Evolutionary conservation across 2,888 invertebrate species (phyloP), one percentile per base, ranked within the genome.

Genomic region (Tipula lateralis): DNA sequence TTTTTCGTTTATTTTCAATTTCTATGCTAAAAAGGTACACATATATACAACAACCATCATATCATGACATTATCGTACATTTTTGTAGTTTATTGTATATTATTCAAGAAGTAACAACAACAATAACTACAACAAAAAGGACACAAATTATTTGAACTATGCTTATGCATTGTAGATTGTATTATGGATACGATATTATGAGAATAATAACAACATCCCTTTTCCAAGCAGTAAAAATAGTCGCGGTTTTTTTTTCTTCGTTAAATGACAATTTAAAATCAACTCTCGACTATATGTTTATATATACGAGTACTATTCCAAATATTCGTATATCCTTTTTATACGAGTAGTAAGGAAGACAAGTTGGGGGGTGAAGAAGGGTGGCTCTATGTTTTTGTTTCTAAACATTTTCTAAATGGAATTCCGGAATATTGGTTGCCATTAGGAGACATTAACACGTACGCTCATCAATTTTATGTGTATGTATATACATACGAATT

Each of bases 1-100:
- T 66, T 66, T 66, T 66, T 66, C 66, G 66, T 66, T 66, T n/a
- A n/a, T n/a, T 66, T 66, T 66, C 66, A 66, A 66, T 66, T 66
- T 66, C 66, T 66, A 66, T 66, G 66, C 66, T 66, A 66, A 66
- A 66, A 66, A 66, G 66, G 66, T 66, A 66, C 66, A 66, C 66
- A 66, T 7, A 39, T 13, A 39, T 24, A 66, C 66, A 66, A 19
- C 66, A 66, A 24, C 66, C 66, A 66, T 66, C 66, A 66, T 24
- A 24, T 66, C 66, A 66, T 66, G 66, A 66, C 66, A 66, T 66
- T 66, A 66, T 66, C 66, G 66, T 66, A 66, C 66, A 66, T 66
- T 66, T 66, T 66, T 66, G 24, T 66, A 66, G 66, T 66, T 66
- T 66, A 66, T 66, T 66, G 66, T 66, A 66, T 66, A 66, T 66